Conservation (phyloP, 2,888 invertebrate species). For the Cacoxenus indagator region DNA sequence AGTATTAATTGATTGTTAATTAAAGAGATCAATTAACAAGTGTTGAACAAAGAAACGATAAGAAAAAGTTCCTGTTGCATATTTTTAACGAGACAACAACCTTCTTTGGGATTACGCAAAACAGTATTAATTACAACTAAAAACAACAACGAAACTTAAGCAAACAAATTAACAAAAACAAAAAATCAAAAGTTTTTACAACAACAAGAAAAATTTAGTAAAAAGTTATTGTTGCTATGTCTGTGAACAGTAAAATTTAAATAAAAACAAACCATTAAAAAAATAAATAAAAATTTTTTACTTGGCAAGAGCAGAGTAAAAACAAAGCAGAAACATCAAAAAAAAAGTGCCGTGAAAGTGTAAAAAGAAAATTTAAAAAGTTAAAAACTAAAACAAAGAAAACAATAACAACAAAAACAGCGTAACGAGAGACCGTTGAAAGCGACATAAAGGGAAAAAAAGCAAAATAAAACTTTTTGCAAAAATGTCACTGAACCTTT, state of each 20-base stretch:
- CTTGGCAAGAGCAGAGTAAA: slow-evolving; percentile 42
- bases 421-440: slow-evolving; percentile 31
- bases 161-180: slow-evolving; percentile 10
- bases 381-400: slow-evolving; percentile 34
- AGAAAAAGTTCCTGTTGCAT: slow-evolving; percentile 23
- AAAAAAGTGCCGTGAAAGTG: slow-evolving; percentile 7
- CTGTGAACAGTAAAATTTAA: slow-evolving; percentile 28
- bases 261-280: too few species aligned
- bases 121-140: slow-evolving; percentile 21
- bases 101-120: slow-evolving; percentile 19
- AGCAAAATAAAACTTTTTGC: slow-evolving; percentile 39
- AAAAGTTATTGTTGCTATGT: not conserved
- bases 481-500: slow-evolving; percentile 48
- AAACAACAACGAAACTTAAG: not conserved
- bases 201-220: not conserved
- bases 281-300: slow-evolving; percentile 37
- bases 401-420: slow-evolving; percentile 30
- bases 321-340: slow-evolving; percentile 14
- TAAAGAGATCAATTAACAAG: not conserved
- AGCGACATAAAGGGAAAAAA: slow-evolving; percentile 35
- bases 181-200: slow-evolving; percentile 18
- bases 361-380: slow-evolving; percentile 1
- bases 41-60: not conserved
- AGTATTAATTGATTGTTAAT: not conserved
- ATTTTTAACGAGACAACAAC: slow-evolving; percentile 1